phyloP scores from a whole-genome alignment of 2,888 invertebrate species.

The Anoplius nigerrimus region DNA sequence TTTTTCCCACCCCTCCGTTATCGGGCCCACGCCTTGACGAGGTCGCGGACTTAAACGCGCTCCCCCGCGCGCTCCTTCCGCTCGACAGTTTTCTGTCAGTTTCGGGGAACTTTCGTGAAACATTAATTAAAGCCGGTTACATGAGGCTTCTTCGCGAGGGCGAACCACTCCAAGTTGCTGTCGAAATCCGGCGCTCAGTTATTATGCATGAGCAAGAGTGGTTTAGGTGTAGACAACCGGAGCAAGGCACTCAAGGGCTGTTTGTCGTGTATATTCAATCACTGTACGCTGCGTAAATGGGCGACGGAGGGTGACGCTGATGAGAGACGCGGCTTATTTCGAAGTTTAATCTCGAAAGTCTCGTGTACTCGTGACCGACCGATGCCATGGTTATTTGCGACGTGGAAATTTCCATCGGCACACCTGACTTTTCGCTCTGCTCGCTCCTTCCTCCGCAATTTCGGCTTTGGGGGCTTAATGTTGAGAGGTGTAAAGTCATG shows the following conservation, averaged over 20 bases:
- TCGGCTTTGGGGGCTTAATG: too few species aligned
- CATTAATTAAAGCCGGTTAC: constrained; percentile 5
- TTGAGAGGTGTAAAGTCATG: too few species aligned
- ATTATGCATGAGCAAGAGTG: constrained; percentile 36
- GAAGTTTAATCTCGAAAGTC: neutral
- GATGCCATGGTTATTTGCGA: too few species aligned
- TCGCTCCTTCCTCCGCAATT: too few species aligned
- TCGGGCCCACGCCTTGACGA: neutral
- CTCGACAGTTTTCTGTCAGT: constrained; percentile 5
- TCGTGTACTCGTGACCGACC: neutral
- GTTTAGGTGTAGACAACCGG: constrained; percentile 12
- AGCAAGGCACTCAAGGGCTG: constrained; percentile 14
- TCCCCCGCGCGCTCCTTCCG: neutral
- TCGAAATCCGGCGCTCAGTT: constrained; percentile 32
- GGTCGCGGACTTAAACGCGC: neutral
- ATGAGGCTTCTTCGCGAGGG: neutral
- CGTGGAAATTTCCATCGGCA: too few species aligned
- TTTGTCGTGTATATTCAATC: constrained; percentile 21
- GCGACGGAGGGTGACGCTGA: neutral
- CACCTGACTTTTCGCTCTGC: too few species aligned
- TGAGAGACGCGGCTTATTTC: neutral
- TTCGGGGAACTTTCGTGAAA: constrained; percentile 1
- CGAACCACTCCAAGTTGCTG: constrained; percentile 7
- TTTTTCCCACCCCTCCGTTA: too few species aligned
- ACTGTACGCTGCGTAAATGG: constrained; percentile 17